Evolutionary conservation across 2,888 invertebrate species (phyloP), one percentile per base, ranked within the genome.

Genomic region (Diarsia mendica): DNA sequence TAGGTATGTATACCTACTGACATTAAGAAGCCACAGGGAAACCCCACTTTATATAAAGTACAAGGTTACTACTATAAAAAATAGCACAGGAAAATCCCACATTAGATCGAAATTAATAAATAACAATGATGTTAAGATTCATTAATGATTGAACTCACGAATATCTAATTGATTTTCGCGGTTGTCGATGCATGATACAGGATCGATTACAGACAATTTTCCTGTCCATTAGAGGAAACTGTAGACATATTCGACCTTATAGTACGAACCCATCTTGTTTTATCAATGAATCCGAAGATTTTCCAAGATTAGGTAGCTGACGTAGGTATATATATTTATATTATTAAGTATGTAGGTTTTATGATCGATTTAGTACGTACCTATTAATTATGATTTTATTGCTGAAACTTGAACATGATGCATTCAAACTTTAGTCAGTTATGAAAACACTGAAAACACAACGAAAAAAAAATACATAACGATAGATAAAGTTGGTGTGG

Each of bases 41-140:
- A 60, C 18, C 15, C 13, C 11, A 6, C 20, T 3, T 15, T 1
- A 49, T 3, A 46, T 53, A 6, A 9, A 20, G 2, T 39, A 11
- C 11, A n/a, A 63, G 13, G n/a, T 44, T 63, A 8, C n/a, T 18
- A 4, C n/a, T 28, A 28, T 11, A 39, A 77, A 77, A 75, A 78
- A 48, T 23, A 2, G 20, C 3, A 28, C 28, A 28, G 28, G 44
- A 15, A 73, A 60, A 61, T 46, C 11, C 20, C 20, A 9, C 20
- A 3, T 11, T 8, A 44, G 1, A 44, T 44, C 15, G 15, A 49
- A 23, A 15, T 6, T 8, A 23, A 53, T n/a, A 4, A 13, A 13
- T 73, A 46, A 39, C 3, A 48, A 23, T 11, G n/a, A n/a, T n/a
- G 6, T 6, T 15, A 63, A 8, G 28, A 39, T n/a, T 28, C 13